These are phyloP conservation scores for Protosalanx chinensis DNA, from an alignment of 2,797 vertebrate species.

Conservation along the genomic window DNA sequence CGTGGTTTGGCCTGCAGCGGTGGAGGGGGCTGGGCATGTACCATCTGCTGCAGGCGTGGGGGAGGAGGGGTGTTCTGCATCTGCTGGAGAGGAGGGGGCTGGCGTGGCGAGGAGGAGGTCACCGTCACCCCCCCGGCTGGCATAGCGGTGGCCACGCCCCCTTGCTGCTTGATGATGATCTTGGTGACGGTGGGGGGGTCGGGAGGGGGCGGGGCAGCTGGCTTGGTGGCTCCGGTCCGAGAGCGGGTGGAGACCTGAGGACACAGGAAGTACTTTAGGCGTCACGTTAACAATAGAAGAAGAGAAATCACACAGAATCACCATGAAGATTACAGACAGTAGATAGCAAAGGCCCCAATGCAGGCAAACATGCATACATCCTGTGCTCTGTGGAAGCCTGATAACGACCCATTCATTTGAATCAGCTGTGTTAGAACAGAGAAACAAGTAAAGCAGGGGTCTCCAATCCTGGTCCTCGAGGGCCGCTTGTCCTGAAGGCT, in stretches of 20 bases:
- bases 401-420: too few relatives aligned
- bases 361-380: too few relatives aligned
- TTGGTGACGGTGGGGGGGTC: constrained; percentile 75
- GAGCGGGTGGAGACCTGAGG: constrained; percentile 73
- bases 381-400: too few relatives aligned
- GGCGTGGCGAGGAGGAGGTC: constrained; percentile 65
- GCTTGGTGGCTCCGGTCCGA: constrained; percentile 72
- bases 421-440: too few relatives aligned
- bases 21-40: constrained; percentile 79
- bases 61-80: constrained; percentile 82
- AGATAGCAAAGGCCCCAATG: neutral
- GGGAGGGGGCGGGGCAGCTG: constrained; percentile 55
- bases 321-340: neutral
- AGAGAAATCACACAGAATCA: neutral
- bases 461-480: too few relatives aligned
- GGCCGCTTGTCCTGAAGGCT: too few relatives aligned
- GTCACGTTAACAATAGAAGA: neutral
- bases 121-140: constrained; percentile 57
- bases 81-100: constrained; percentile 85
- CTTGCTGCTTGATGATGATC: constrained; percentile 83
- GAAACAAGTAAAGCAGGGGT: too few relatives aligned
- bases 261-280: neutral
- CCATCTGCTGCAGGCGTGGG: constrained; percentile 80
- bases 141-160: constrained; percentile 40
- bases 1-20: constrained; percentile 82